A percentile compares a stretch with the other conserved stretches of the same genome.
Evolutionary conservation across 2,113 vertebrate species (phyloP).

Genomic region (Myiagra hebetior): DNA sequence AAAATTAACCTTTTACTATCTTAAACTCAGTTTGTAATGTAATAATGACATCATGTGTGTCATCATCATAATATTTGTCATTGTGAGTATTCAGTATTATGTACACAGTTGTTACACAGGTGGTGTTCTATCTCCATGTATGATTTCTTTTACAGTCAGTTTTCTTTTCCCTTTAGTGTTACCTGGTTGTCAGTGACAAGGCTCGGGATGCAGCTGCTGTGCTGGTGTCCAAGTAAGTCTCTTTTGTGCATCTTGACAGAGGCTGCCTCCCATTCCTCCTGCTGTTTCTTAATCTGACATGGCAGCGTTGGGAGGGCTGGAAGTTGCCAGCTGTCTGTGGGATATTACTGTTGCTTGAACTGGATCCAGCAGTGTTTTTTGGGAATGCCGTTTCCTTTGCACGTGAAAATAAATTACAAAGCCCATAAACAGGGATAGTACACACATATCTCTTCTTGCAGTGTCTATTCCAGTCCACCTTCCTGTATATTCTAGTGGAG

Average conservation of each 20-base stretch:
- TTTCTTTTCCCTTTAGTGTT: conserved; percentile 75
- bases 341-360: neutral
- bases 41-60: neutral
- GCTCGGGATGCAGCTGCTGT: conserved; percentile 89
- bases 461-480: neutral
- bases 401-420: neutral
- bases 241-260: neutral
- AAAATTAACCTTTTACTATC: neutral
- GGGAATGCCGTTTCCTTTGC: neutral
- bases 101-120: neutral
- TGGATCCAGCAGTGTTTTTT: neutral
- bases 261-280: neutral
- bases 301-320: neutral
- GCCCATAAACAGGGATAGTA: neutral
- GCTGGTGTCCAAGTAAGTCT: conserved; percentile 93
- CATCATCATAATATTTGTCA: neutral
- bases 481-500: neutral
- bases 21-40: neutral
- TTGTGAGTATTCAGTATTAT: neutral
- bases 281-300: neutral
- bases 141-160: neutral
- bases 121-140: neutral
- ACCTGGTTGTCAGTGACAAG: conserved; percentile 87
- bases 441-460: neutral
- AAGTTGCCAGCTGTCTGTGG: neutral